These are phyloP conservation scores for Troides aeacus DNA, from an alignment of 2,888 invertebrate genomes.

Conservation along the genomic window DNA sequence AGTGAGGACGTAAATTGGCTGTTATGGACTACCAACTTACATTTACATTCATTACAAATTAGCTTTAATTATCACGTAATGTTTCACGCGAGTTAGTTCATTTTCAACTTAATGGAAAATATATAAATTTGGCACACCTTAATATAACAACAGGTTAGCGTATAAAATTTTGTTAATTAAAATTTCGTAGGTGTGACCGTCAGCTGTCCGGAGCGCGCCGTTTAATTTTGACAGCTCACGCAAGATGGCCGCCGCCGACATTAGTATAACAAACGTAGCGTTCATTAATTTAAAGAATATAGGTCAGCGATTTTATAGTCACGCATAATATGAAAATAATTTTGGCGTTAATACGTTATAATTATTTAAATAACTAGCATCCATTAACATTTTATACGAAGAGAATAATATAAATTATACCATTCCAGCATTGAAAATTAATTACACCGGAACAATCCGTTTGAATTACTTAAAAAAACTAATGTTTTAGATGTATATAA, in stretches of 20 bases:
- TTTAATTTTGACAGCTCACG: conserved; percentile 29
- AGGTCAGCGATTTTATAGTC: conserved; percentile 4
- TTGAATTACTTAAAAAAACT: no score
- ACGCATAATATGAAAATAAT: background rate
- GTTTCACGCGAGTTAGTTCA: background rate
- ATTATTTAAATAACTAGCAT: no score
- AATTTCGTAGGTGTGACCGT: conserved; percentile 29
- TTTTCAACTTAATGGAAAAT: conserved; percentile 1
- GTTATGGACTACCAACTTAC: no score
- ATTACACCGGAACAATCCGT: no score
- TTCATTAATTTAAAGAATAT: conserved; percentile 12
- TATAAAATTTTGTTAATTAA: conserved; percentile 29
- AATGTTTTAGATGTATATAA: no score
- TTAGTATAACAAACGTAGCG: conserved; percentile 7
- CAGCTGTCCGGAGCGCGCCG: conserved; percentile 18
- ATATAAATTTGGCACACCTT: conserved; percentile 16
- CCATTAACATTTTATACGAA: no score
- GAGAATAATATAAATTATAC: no score
- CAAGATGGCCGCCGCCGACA: conserved; percentile 22
- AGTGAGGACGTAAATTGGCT: no score
- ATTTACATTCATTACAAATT: background rate
- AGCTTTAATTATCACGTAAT: background rate
- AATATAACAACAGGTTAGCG: conserved; percentile 15
- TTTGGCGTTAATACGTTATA: no score
- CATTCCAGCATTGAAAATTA: no score